Evolutionary conservation across 2,888 invertebrate species (phyloP).

Genomic region (Rhaphigaster nebulosa): DNA sequence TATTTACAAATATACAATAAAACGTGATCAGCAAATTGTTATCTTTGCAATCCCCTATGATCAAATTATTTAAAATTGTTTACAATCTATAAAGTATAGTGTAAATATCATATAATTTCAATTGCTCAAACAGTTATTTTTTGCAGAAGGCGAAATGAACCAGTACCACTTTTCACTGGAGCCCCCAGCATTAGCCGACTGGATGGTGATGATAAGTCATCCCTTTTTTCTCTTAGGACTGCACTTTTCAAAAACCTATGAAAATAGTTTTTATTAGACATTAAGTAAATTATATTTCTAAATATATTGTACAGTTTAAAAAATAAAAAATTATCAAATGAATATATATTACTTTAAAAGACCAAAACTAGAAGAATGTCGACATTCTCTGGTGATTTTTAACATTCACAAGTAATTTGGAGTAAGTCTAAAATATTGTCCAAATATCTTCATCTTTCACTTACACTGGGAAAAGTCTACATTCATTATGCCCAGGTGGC

Average conservation of each 20-base stretch:
- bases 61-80: neutral
- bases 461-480: too few species aligned
- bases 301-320: neutral
- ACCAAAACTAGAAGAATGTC: too few species aligned
- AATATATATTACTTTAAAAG: too few species aligned
- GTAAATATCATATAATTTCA: neutral
- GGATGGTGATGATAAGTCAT: constrained; percentile 86
- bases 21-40: neutral
- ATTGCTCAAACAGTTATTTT: constrained; percentile 7
- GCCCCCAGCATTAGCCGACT: constrained; percentile 89
- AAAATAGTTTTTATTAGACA: neutral
- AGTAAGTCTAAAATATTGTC: too few species aligned
- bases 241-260: constrained; percentile 76
- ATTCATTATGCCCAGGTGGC: too few species aligned
- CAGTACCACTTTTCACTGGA: constrained; percentile 87
- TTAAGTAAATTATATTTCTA: neutral
- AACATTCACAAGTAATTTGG: too few species aligned
- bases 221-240: constrained; percentile 76
- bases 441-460: too few species aligned
- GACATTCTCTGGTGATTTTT: too few species aligned
- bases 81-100: neutral
- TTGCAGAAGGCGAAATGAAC: constrained; percentile 73
- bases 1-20: neutral
- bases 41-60: neutral
- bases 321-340: neutral